Conservation (phyloP, 2,888 invertebrate species). For the Phalera bucephala region DNA sequence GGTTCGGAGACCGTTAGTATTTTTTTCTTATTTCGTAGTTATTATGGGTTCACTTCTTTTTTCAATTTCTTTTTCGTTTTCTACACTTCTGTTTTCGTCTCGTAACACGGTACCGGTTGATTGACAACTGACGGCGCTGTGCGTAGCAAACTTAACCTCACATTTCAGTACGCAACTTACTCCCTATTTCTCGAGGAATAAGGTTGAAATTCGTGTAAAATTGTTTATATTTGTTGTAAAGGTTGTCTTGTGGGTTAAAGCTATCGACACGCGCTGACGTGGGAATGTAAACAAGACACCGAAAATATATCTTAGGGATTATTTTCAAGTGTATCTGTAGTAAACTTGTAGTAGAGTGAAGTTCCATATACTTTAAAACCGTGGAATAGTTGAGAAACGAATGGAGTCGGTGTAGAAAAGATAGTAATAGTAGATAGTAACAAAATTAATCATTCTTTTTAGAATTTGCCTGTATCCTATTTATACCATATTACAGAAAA, state of each 20-base stretch:
- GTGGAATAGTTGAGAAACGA: constrained; percentile 1
- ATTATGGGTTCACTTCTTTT: constrained; percentile 18
- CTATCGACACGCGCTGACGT: constrained; percentile 68
- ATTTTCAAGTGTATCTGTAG: constrained; percentile 43
- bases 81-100: constrained; percentile 42
- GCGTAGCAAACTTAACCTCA: constrained; percentile 20
- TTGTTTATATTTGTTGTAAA: constrained; percentile 19
- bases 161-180: constrained; percentile 1
- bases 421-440: too few relatives aligned
- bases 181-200: constrained; percentile 21
- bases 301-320: constrained; percentile 45
- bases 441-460: too few relatives aligned
- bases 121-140: constrained; percentile 55
- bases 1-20: constrained; percentile 17
- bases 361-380: not conserved
- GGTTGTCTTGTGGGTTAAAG: constrained; percentile 39
- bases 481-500: too few relatives aligned
- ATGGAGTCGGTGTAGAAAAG: too few relatives aligned
- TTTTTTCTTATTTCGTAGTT: constrained; percentile 13
- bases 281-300: constrained; percentile 71
- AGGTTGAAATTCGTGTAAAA: constrained; percentile 29
- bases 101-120: constrained; percentile 40
- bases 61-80: constrained; percentile 38
- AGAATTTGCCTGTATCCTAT: too few relatives aligned
- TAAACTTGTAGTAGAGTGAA: constrained; percentile 30